phyloP scores from a whole-genome alignment of 2,888 invertebrate genomes.

The Rutpela maculata region DNA sequence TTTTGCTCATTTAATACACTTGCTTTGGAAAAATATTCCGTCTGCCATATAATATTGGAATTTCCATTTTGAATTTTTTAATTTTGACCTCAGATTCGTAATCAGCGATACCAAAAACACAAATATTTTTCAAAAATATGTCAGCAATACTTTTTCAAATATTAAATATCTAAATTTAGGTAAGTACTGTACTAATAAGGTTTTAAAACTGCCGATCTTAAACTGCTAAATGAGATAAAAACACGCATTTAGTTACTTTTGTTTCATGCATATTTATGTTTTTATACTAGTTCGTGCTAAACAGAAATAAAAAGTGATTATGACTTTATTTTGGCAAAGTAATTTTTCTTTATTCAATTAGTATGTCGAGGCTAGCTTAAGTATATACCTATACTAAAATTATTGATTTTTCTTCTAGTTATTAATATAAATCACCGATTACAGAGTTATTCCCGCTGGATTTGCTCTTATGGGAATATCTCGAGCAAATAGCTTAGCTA shows the following conservation, averaged over 20 bases:
- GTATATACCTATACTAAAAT: not conserved
- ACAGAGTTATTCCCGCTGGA: not conserved
- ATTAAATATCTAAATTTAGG: no score
- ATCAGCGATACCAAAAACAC: no score
- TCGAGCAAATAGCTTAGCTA: not conserved
- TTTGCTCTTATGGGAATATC: not conserved
- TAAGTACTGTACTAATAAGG: no score
- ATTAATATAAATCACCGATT: not conserved
- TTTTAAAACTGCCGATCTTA: no score
- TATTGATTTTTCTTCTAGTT: not conserved
- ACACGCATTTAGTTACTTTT: not conserved
- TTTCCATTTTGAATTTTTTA: no score
- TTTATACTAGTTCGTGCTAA: not conserved
- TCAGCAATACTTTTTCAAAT: no score
- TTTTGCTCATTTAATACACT: no score
- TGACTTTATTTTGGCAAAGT: not conserved
- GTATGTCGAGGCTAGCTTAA: no score
- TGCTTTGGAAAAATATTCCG: no score
- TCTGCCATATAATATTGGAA: no score
- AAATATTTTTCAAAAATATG: no score
- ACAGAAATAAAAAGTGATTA: not conserved
- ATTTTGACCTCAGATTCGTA: no score
- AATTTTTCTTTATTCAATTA: not conserved
- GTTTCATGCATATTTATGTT: not conserved
- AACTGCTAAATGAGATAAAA: not conserved